Conservation (phyloP, 2,888 invertebrate genomes). For the Rhodophaea formosa region DNA sequence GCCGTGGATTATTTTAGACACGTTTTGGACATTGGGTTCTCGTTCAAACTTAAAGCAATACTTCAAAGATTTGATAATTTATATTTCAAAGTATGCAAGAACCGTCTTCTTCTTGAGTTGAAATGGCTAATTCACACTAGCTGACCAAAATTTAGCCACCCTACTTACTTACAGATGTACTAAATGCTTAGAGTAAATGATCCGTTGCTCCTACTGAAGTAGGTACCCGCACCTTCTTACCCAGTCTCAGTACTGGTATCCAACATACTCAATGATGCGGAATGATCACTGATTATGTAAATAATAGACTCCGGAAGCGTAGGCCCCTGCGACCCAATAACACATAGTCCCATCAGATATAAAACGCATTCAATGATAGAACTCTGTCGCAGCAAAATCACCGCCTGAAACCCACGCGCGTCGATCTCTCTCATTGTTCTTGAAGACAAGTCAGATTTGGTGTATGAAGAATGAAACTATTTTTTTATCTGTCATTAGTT, state of each 20-base stretch:
- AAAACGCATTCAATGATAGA: conserved; percentile 38
- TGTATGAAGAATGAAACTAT: conserved; percentile 11
- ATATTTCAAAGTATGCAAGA: background rate
- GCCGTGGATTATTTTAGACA: conserved; percentile 2
- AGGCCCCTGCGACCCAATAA: conserved; percentile 48
- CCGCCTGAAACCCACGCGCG: conserved; percentile 57
- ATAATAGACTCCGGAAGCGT: conserved; percentile 60
- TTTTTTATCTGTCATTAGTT: conserved; percentile 11
- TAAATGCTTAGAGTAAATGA: background rate
- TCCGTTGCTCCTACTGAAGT: background rate
- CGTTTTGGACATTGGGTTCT: background rate
- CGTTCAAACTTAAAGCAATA: background rate
- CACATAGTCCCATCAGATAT: conserved; percentile 40
- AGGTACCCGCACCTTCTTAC: background rate
- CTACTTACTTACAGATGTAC: background rate
- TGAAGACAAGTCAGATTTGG: conserved; percentile 29
- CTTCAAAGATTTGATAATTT: background rate
- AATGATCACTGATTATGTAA: conserved; percentile 62
- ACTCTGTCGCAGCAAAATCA: conserved; percentile 37
- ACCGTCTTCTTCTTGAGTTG: no score
- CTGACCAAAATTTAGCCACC: no score
- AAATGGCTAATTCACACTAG: no score
- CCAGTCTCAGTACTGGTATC: conserved; percentile 17
- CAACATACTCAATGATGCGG: conserved; percentile 55
- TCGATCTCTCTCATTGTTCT: conserved; percentile 64